Evolutionary conservation across 1,140 invertebrate species (phyloP), one percentile per base, ranked within the genome.

Genomic region (Formica selysi): DNA sequence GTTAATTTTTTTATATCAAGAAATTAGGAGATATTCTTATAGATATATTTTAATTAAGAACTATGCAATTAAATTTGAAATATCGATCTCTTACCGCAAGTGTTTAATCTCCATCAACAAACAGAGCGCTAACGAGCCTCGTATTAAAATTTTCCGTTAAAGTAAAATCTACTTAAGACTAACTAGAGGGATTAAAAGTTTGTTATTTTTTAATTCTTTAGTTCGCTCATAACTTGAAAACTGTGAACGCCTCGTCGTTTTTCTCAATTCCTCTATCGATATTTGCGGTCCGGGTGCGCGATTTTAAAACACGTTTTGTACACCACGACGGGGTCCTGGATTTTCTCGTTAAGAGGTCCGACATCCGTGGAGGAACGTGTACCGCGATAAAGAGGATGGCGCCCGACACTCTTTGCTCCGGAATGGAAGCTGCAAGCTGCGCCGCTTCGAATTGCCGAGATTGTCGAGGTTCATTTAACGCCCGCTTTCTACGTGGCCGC

Each of bases 391-490:
- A 83, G 68, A 74, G 73, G 51, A 68, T 44, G 38, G 38, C 62
- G 26, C 3, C 76, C 41, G 62, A 54, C 36, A 68, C 32, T 67
- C 32, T 67, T 79, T 54, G 29, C 48, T 57, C 22, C 78, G 78
- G n/a, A 70, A 36, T 16, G 64, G 62, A 68, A 38, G 65, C 44
- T 51, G n/a, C 76, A 26, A 44, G 41, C 22, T 51, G 7, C 22
- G 54, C 16, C 16, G 36, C 32, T 71, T 68, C 59, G 36, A 62
- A 85, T 41, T 32, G 38, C 13, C 36, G 48, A 29, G 80, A 38
- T 51, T 61, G 41, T n/a, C 68, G 68, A 5, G 16, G 48, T 86
- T 71, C 81, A 54, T 89, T 89, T 86, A 89, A 89, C 76, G 83
- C 54, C 70, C 62, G 74, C 61, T 81, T 89, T 76, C 87, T 36